Base-by-base conservation (phyloP, 1,140 invertebrate genomes). In the Heterodera carotae region DNA sequence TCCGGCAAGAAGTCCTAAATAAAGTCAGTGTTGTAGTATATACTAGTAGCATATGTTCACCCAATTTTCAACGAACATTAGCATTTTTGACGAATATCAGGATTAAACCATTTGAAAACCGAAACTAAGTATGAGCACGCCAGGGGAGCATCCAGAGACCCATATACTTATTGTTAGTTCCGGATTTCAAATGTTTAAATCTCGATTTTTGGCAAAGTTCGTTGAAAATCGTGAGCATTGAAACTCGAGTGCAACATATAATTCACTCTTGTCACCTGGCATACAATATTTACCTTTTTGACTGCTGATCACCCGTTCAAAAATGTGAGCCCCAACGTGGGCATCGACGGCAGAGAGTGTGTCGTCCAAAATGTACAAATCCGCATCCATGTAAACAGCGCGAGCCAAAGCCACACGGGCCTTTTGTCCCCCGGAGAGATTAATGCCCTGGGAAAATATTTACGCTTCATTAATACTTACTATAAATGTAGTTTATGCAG, bases 371-470 rank as follows among this genome's bases (percentile, higher is more conserved):
- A 87, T 67, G 60, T 86, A 86, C 22, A 86, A 79, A 29, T 87
- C 84, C n/a, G 85, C 79, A 34, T 85, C 72, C 18, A 69, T 68
- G 67, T 86, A 86, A 10, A 87, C 75, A 29, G 80, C 75, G 4
- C 77, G 53, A 29, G 91, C 92, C 22, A 92, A 84, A 69, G 89
- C 89, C 68, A 92, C 89, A 75, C 91, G 85, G 80, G 91, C 90
- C 78, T 91, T 91, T 85, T 92, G 91, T 18, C 90, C 90, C 7
- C 90, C 91, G 78, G 88, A 89, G 48, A 90, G 79, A 69, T 89
- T 90, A 8, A 90, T 85, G 15, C 90, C 90, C 89, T 89, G 25
- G 75, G 80, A 62, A 1, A 25, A 18, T 3, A 10, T 34, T 36
- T 76, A 12, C 6, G 6, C 39, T 43, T 43, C 12, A 8, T 43